Base-by-base conservation (phyloP, 2,888 invertebrate species). In the Luperina testacea region DNA sequence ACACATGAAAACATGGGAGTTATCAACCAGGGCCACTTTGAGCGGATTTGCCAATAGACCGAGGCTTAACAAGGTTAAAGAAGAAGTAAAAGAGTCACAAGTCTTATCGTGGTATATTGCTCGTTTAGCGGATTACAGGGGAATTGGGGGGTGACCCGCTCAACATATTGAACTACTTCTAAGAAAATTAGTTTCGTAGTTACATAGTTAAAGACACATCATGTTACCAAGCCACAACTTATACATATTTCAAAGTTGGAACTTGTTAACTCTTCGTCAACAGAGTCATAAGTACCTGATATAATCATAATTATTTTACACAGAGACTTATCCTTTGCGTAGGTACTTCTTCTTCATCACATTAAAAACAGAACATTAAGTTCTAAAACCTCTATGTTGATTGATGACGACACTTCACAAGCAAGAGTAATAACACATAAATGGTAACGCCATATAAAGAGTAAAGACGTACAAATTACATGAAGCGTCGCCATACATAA, bases 51-150 rank as follows among this genome's bases (percentile, higher is more conserved):
- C 61, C 59, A 64, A 84, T 64, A 57, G 68, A 38, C 38, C 51
- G 69, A 24, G 48, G 77, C 75, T 72, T 77, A 84, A 51, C 64
- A 65, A 51, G 67, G 63, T 67, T 63, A 27, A 74, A 84, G 76
- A 65, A 80, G 77, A 71, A 81, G 71, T 83, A 59, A 77, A 80
- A 72, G 72, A 77, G 74, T 67, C 77, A 72, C 61, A 72, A 69
- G 81, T 72, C 59, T 65, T 80, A 84, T 80, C 77, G 75, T 81
- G 84, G 77, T 84, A 76, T 76, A 83, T 84, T 84, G 75, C 83
- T 75, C 81, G 77, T 81, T 84, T 81, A 72, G 81, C 45, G 84
- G 76, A 80, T 84, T 84, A 84, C 53, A 57, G 53, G 64, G 74
- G 45, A 80, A 82, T 72, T 80, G 74, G 65, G 57, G 70, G 48